These are phyloP conservation scores for Hyposoter didymator DNA, from an alignment of 2,888 invertebrate species.

Conservation along the genomic window DNA sequence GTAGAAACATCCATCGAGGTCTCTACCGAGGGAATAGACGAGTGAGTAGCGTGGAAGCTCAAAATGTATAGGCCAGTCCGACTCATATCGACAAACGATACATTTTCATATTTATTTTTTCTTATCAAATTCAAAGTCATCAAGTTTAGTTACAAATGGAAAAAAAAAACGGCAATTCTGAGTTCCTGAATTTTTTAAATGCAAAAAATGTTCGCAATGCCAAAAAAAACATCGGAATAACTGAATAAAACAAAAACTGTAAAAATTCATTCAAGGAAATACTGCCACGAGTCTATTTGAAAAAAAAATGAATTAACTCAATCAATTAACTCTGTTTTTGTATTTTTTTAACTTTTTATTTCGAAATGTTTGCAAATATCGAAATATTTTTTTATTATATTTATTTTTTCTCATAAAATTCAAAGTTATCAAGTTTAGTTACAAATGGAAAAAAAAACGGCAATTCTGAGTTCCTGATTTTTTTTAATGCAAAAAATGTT, in stretches of 20 bases:
- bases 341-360: too few relatives aligned
- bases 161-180: neutral
- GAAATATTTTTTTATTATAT: too few relatives aligned
- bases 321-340: too few relatives aligned
- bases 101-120: neutral
- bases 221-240: neutral
- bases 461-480: too few relatives aligned
- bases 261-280: neutral
- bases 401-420: too few relatives aligned
- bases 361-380: too few relatives aligned
- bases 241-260: neutral
- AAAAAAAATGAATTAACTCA: neutral
- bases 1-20: conserved; percentile 67
- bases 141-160: too few relatives aligned
- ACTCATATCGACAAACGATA: neutral
- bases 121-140: neutral
- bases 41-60: conserved; percentile 44
- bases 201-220: neutral
- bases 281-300: neutral
- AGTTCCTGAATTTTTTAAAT: neutral
- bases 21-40: conserved; percentile 58
- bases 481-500: neutral
- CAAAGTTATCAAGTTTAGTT: too few relatives aligned
- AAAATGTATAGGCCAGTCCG: conserved; percentile 11
- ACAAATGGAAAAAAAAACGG: too few relatives aligned